Conservation (phyloP, 2,113 vertebrate species). For the Hiodon tergisus region DNA sequence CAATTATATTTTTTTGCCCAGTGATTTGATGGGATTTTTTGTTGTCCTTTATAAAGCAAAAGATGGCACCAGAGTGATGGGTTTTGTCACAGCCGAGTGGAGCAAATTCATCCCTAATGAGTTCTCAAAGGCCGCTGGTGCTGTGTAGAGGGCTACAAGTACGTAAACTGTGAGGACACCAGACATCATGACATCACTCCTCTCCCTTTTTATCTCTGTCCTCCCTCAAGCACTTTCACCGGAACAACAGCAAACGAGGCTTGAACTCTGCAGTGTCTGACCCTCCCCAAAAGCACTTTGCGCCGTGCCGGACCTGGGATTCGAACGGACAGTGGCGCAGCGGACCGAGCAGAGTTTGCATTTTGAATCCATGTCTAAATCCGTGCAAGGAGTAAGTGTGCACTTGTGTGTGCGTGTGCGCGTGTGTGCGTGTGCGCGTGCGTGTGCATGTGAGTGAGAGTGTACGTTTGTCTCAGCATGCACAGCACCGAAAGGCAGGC, state of each 20-base stretch:
- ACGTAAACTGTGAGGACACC: constrained; percentile 56
- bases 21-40: constrained; percentile 60
- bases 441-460: background rate
- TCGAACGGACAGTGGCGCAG: too few relatives aligned
- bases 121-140: constrained; percentile 64
- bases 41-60: constrained; percentile 43
- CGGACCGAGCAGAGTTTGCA: too few relatives aligned
- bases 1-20: constrained; percentile 57
- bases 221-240: constrained; percentile 20
- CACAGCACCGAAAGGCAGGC: background rate
- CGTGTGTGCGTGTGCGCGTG: constrained; percentile 1
- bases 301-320: too few relatives aligned
- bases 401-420: background rate
- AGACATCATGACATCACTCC: constrained; percentile 47
- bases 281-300: background rate
- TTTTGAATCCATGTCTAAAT: too few relatives aligned
- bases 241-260: background rate
- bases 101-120: constrained; percentile 56
- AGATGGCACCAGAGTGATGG: constrained; percentile 46
- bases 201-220: constrained; percentile 14
- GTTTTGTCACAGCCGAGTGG: constrained; percentile 55
- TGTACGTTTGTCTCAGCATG: background rate
- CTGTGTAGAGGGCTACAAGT: constrained; percentile 44
- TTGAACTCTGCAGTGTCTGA: background rate
- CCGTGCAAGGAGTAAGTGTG: background rate